Percentiles rank a stretch among this genome's conserved stretches.
These are phyloP conservation scores for Drosophila baimaii DNA, from an alignment of 1,140 invertebrate genomes.

Conservation along the genomic window DNA sequence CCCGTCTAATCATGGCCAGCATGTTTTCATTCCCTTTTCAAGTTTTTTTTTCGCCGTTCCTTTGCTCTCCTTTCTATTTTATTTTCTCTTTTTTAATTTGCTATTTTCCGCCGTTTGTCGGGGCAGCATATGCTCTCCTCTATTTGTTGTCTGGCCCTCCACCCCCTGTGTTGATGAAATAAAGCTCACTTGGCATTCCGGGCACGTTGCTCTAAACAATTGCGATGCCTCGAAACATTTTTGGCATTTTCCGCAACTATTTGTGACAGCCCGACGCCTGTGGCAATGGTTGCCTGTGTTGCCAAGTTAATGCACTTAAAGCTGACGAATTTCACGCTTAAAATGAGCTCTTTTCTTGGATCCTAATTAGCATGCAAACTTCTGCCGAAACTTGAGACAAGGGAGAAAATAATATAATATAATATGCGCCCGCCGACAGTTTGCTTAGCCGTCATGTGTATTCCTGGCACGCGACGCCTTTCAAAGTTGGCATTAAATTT, in stretches of 20 bases:
- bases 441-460: conserved; percentile 56
- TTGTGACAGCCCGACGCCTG: conserved; percentile 65
- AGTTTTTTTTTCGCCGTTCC: not conserved
- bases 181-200: conserved; percentile 27
- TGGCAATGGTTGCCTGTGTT: not conserved
- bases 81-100: conserved; percentile 44
- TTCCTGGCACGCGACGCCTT: conserved; percentile 71
- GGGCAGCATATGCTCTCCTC: conserved; percentile 29
- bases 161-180: conserved; percentile 1
- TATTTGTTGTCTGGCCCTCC: too few species aligned
- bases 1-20: conserved; percentile 43
- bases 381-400: not conserved
- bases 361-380: conserved; percentile 68
- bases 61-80: not conserved
- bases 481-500: conserved; percentile 79
- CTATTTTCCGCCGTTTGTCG: conserved; percentile 45
- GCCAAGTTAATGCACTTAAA: conserved; percentile 59
- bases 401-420: conserved; percentile 23
- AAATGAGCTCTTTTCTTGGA: conserved; percentile 14
- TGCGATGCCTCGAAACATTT: conserved; percentile 40
- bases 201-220: conserved; percentile 50
- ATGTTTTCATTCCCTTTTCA: conserved; percentile 35
- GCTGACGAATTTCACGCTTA: conserved; percentile 68
- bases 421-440: conserved; percentile 10
- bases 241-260: conserved; percentile 62